A percentile compares a stretch with the other conserved stretches of the same genome.
Evolutionary conservation across 2,888 invertebrate species (phyloP).

Genomic region (Athetis lepigone): DNA sequence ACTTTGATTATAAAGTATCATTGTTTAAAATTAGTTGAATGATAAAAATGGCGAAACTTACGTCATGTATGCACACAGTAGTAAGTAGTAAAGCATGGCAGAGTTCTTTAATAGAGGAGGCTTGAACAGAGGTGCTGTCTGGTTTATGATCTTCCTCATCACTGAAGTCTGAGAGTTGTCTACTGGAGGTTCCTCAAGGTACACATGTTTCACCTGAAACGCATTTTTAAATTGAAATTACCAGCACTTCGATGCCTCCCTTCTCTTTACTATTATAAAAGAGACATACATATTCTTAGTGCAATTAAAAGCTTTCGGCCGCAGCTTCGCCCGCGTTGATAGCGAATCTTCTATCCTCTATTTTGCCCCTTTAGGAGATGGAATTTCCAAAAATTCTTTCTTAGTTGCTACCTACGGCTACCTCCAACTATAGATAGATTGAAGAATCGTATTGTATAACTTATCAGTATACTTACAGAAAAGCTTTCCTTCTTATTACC

Average conservation of each 20-base stretch:
- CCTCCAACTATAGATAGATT: too few species aligned
- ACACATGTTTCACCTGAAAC: slow-evolving; percentile 71
- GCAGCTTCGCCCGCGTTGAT: too few species aligned
- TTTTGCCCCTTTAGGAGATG: too few species aligned
- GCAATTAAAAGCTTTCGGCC: too few species aligned
- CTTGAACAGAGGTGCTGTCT: slow-evolving; percentile 83
- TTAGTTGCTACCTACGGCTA: too few species aligned
- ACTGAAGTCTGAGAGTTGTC: slow-evolving; percentile 62
- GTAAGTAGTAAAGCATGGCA: slow-evolving; percentile 78
- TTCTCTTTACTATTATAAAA: too few species aligned
- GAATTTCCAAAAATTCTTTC: too few species aligned
- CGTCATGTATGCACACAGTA: slow-evolving; percentile 84
- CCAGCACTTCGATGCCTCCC: too few species aligned
- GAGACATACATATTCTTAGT: too few species aligned
- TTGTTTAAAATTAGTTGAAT: background rate
- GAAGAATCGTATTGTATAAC: background rate
- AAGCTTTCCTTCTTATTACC: slow-evolving; percentile 66
- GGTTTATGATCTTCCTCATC: slow-evolving; percentile 78
- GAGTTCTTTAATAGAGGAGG: slow-evolving; percentile 78
- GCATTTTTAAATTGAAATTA: too few species aligned
- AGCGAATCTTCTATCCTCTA: too few species aligned
- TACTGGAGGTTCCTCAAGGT: slow-evolving; percentile 69
- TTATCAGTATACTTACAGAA: slow-evolving; percentile 70
- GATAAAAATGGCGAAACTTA: slow-evolving; percentile 64
- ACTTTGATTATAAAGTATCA: background rate